phyloP scores from a whole-genome alignment of 2,888 invertebrate genomes.

The Ochropacha duplaris region DNA sequence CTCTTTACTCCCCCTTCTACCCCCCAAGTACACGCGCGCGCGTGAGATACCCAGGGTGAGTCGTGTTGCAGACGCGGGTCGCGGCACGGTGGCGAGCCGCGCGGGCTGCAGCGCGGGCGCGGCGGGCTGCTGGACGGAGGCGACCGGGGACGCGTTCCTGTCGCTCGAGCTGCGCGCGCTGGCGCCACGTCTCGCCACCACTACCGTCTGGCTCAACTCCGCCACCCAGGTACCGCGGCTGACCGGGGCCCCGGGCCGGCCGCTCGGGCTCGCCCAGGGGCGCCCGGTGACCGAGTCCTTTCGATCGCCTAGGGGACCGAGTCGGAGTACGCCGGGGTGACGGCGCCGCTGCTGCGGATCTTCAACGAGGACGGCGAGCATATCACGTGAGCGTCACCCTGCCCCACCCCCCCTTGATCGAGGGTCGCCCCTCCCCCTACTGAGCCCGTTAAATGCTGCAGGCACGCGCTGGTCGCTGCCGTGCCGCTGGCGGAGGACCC shows the following conservation, averaged over 20 bases:
- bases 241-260: too few species aligned
- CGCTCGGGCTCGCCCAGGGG: too few species aligned
- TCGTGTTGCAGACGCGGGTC: slow-evolving; percentile 27
- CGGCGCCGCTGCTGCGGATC: slow-evolving; percentile 52
- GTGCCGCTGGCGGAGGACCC: slow-evolving; percentile 15
- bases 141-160: slow-evolving; percentile 45
- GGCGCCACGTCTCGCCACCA: slow-evolving; percentile 46
- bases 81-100: slow-evolving; percentile 42
- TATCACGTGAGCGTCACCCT: slow-evolving; percentile 52
- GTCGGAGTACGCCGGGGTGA: slow-evolving; percentile 64
- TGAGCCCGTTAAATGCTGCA: background rate
- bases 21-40: too few species aligned
- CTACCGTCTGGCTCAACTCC: slow-evolving; percentile 62
- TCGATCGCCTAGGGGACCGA: slow-evolving; percentile 47
- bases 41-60: slow-evolving; percentile 22
- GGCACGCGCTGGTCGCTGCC: slow-evolving; percentile 37
- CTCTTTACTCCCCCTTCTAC: too few species aligned
- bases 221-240: slow-evolving; percentile 54
- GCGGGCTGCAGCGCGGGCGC: slow-evolving; percentile 50
- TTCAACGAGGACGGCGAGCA: slow-evolving; percentile 60
- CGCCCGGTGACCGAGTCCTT: background rate
- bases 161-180: slow-evolving; percentile 50
- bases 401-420: background rate
- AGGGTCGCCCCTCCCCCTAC: slow-evolving; percentile 18
- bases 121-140: slow-evolving; percentile 49